These are phyloP conservation scores for Cephus nigrinus DNA, from an alignment of 2,888 invertebrate genomes.

Conservation along the genomic window DNA sequence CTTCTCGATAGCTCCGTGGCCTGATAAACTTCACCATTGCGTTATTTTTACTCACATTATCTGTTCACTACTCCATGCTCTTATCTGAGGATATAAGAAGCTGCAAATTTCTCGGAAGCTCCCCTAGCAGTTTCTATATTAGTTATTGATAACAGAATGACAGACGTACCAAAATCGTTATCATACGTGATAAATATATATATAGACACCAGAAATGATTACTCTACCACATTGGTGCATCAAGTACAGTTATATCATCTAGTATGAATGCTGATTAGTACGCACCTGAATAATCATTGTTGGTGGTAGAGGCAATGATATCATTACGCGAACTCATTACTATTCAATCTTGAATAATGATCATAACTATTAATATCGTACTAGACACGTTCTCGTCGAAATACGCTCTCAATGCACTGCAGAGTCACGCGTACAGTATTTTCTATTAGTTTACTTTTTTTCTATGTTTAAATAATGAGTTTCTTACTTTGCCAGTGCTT, in stretches of 20 bases:
- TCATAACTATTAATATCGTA: slow-evolving; percentile 37
- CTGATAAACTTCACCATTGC: not conserved
- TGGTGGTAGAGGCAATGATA: not conserved
- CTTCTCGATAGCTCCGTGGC: not conserved
- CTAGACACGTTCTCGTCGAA: slow-evolving; percentile 17
- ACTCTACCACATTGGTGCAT: not conserved
- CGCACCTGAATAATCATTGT: not conserved
- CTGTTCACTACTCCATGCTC: not conserved
- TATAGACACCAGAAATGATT: not conserved
- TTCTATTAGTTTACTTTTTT: not conserved
- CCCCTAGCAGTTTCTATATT: not conserved
- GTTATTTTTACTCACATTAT: not conserved
- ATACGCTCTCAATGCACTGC: not conserved
- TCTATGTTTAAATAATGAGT: not conserved
- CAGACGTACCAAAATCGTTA: not conserved
- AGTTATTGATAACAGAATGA: not conserved
- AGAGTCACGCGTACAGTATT: not conserved
- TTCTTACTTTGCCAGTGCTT: slow-evolving; percentile 57
- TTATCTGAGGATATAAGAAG: not conserved
- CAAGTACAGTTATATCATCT: not conserved
- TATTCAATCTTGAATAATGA: slow-evolving; percentile 41
- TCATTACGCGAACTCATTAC: slow-evolving; percentile 27
- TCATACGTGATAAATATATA: not conserved
- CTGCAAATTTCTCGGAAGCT: not conserved
- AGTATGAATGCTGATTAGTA: not conserved